phyloP scores from a whole-genome alignment of 2,888 invertebrate species.

The Brachycybe producta region DNA sequence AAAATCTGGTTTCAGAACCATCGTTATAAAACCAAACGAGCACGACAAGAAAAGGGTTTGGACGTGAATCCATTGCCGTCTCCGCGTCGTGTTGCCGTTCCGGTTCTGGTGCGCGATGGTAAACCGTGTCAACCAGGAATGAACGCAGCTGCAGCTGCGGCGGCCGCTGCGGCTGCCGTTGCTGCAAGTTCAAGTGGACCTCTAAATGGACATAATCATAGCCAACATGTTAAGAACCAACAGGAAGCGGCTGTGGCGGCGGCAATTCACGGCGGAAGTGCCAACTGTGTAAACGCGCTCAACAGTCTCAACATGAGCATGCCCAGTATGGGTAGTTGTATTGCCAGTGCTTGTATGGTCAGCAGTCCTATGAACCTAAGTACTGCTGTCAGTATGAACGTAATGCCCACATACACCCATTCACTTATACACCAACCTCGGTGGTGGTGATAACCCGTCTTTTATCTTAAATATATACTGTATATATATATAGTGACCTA shows the following conservation, averaged over 20 bases:
- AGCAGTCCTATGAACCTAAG: conserved; percentile 19
- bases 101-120: conserved; percentile 85
- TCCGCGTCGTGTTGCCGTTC: conserved; percentile 83
- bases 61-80: conserved; percentile 52
- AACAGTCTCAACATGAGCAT: conserved; percentile 12
- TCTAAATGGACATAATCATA: not conserved
- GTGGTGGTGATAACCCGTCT: conserved; percentile 22
- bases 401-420: conserved; percentile 22
- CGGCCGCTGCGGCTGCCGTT: conserved; percentile 4
- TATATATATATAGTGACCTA: too few relatives aligned
- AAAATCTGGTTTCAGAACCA: conserved; percentile 99
- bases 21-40: conserved; percentile 96
- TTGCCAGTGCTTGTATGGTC: conserved; percentile 15
- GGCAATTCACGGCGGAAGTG: not conserved
- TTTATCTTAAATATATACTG: too few relatives aligned
- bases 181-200: too few relatives aligned
- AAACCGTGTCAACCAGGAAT: conserved; percentile 60
- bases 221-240: too few relatives aligned
- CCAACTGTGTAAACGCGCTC: conserved; percentile 2
- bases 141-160: conserved; percentile 34
- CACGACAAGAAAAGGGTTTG: conserved; percentile 77
- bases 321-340: conserved; percentile 1
- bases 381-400: conserved; percentile 22
- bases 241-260: conserved; percentile 2
- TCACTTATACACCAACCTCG: conserved; percentile 25